These are phyloP conservation scores for Sarcophaga rosellei DNA, from an alignment of 2,888 invertebrate genomes.

Conservation along the genomic window DNA sequence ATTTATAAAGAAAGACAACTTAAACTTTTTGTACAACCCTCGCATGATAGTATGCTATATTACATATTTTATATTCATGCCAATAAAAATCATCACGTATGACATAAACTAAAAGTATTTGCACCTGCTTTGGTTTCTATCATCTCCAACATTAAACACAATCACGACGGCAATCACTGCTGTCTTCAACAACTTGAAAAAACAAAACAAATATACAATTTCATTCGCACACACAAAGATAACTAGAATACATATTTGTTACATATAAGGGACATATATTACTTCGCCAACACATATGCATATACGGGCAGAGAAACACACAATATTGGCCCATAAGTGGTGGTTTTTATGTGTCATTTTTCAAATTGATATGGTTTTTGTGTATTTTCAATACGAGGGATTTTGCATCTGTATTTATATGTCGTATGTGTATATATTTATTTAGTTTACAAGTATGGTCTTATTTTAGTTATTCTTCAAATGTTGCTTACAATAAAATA, in stretches of 20 bases:
- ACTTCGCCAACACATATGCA: neutral
- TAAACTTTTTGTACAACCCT: too few relatives aligned
- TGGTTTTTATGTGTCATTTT: conserved; percentile 54
- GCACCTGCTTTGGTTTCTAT: too few relatives aligned
- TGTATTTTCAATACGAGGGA: neutral
- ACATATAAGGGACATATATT: neutral
- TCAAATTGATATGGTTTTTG: conserved; percentile 7
- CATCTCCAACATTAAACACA: too few relatives aligned
- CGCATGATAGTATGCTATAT: too few relatives aligned
- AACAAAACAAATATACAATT: too few relatives aligned
- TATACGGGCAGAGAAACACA: neutral
- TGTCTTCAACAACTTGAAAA: too few relatives aligned
- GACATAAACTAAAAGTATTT: too few relatives aligned
- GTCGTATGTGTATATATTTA: conserved; percentile 22
- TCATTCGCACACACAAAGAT: conserved; percentile 10
- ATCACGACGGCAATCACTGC: too few relatives aligned
- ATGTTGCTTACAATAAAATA: conserved; percentile 1
- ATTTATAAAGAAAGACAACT: too few relatives aligned
- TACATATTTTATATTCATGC: too few relatives aligned
- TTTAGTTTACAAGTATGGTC: neutral
- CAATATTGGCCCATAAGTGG: conserved; percentile 45
- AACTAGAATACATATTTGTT: neutral
- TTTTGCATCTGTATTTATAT: neutral
- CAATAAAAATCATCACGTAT: too few relatives aligned
- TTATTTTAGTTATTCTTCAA: neutral